phyloP scores from a whole-genome alignment of 2,113 vertebrate species.

The Choloepus hoffmanni region DNA sequence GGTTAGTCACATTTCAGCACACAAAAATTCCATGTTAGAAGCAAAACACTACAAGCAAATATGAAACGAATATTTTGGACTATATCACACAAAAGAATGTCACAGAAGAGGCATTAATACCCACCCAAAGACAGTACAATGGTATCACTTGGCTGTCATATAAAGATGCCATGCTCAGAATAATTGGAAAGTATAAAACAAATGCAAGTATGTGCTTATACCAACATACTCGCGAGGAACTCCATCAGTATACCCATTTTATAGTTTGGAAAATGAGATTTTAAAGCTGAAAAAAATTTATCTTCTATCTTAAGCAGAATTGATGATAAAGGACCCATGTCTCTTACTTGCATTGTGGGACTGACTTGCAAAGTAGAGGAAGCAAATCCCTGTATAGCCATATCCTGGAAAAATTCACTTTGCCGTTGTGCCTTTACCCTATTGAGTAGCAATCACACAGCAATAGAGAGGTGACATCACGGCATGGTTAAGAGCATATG shows the following conservation, averaged over 20 bases:
- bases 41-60: too few relatives aligned
- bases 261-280: neutral
- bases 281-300: neutral
- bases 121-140: neutral
- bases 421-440: neutral
- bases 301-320: neutral
- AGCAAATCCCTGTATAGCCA: neutral
- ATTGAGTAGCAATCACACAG: neutral
- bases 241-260: neutral
- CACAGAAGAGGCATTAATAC: rapidly evolving
- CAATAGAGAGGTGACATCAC: neutral
- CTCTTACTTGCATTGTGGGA: neutral
- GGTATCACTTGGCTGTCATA: neutral
- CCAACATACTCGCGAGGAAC: neutral
- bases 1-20: neutral
- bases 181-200: neutral
- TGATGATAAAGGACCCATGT: too few relatives aligned
- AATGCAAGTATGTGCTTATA: neutral
- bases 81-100: neutral
- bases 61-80: neutral
- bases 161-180: neutral
- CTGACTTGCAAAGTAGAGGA: neutral
- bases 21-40: neutral
- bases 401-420: neutral
- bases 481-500: neutral